phyloP scores from a whole-genome alignment of 2,797 vertebrate species.

The Ambastaia sidthimunki region DNA sequence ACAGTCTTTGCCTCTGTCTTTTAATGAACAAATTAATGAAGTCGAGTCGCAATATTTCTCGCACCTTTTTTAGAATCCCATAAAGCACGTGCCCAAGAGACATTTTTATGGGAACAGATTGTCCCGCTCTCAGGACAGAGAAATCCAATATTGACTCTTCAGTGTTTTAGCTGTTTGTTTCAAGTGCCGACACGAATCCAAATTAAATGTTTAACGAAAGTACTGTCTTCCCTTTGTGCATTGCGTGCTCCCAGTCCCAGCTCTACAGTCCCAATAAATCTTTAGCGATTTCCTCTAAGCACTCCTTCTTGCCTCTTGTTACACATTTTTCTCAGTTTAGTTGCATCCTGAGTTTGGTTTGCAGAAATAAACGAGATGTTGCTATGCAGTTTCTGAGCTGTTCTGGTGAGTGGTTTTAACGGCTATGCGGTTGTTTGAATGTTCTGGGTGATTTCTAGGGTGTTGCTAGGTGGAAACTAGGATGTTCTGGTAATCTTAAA shows the following conservation, averaged over 20 bases:
- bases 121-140: constrained; percentile 24
- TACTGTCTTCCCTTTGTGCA: constrained; percentile 8
- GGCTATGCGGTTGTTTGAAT: not conserved
- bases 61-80: constrained; percentile 9
- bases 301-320: constrained; percentile 7
- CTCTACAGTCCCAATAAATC: constrained; percentile 16
- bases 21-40: constrained; percentile 30
- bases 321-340: constrained; percentile 4
- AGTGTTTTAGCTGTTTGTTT: constrained; percentile 24
- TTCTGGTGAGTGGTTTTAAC: not conserved
- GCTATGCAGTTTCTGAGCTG: not conserved
- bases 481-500: not conserved
- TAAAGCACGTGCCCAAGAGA: not conserved
- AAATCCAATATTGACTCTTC: constrained; percentile 8
- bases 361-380: not conserved
- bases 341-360: not conserved
- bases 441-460: not conserved
- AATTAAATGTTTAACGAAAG: constrained; percentile 44
- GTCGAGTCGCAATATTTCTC: not conserved
- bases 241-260: constrained; percentile 16
- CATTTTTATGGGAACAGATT: not conserved
- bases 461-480: not conserved
- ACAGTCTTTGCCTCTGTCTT: not conserved
- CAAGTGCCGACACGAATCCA: constrained; percentile 27
- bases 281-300: constrained; percentile 2